These are phyloP conservation scores for Agrypnia vestita DNA, from an alignment of 1,140 invertebrate species.

Conservation along the genomic window DNA sequence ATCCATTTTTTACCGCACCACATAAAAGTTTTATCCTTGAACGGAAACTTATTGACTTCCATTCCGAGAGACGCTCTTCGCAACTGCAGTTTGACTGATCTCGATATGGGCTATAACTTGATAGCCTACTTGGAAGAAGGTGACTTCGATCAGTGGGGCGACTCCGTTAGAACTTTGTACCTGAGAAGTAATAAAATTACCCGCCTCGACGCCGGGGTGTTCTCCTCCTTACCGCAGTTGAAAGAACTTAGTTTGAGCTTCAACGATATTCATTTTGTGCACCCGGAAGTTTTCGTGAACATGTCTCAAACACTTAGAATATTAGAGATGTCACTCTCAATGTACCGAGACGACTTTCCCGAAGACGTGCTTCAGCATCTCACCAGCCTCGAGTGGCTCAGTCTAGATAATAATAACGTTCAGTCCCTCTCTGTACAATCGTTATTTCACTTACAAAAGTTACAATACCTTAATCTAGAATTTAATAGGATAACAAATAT, in stretches of 20 bases:
- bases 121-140: conserved; percentile 83
- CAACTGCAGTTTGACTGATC: conserved; percentile 82
- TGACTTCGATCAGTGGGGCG: conserved; percentile 87
- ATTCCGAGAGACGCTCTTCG: conserved; percentile 81
- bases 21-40: conserved; percentile 84
- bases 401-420: conserved; percentile 91
- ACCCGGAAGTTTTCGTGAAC: conserved; percentile 84
- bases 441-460: conserved; percentile 75
- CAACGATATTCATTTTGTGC: conserved; percentile 86
- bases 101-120: conserved; percentile 91
- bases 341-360: conserved; percentile 85
- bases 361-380: conserved; percentile 81
- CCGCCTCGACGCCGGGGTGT: conserved; percentile 81
- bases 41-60: conserved; percentile 83
- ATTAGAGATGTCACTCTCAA: conserved; percentile 88
- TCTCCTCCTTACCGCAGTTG: conserved; percentile 80
- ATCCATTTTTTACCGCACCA: conserved; percentile 73
- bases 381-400: conserved; percentile 85
- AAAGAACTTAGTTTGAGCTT: conserved; percentile 92
- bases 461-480: conserved; percentile 90
- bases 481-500: conserved; percentile 83
- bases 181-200: conserved; percentile 89
- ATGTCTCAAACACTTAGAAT: conserved; percentile 83
- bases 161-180: conserved; percentile 85
- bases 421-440: conserved; percentile 79